These are phyloP conservation scores for Sinocyclocheilus anshuiensis DNA, from an alignment of 2,113 vertebrate species.

Conservation along the genomic window DNA sequence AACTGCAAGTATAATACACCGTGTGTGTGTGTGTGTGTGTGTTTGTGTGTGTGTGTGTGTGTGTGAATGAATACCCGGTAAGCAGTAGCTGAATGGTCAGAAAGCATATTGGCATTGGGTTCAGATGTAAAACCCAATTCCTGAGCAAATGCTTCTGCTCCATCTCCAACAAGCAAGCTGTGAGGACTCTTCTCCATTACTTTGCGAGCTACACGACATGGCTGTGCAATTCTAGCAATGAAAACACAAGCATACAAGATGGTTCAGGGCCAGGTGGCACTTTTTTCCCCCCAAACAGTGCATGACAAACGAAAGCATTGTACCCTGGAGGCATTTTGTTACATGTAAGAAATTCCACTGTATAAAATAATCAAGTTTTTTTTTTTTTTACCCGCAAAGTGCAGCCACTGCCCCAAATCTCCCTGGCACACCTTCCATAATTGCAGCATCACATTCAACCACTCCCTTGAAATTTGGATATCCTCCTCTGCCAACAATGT, in stretches of 20 bases:
- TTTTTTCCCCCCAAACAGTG: not conserved
- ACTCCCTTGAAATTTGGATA: constrained; percentile 57
- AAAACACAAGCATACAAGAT: not conserved
- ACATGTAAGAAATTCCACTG: not conserved
- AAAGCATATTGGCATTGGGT: constrained; percentile 60
- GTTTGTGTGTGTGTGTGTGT: not conserved
- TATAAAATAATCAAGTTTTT: not conserved
- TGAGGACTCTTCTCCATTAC: constrained; percentile 56
- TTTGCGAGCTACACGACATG: constrained; percentile 46
- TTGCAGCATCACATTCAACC: constrained; percentile 56
- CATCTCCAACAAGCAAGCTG: constrained; percentile 60
- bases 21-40: not conserved
- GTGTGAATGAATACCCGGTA: constrained; percentile 56
- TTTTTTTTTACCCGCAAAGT: constrained; percentile 55
- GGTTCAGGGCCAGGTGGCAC: not conserved
- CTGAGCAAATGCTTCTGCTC: constrained; percentile 57
- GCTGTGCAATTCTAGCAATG: constrained; percentile 51
- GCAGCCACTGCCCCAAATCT: constrained; percentile 62
- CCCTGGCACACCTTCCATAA: constrained; percentile 58
- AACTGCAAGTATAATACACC: not conserved
- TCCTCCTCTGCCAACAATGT: constrained; percentile 53
- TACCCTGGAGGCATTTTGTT: not conserved
- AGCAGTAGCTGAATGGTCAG: constrained; percentile 51
- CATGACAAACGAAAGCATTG: not conserved
- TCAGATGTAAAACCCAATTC: constrained; percentile 55